Conservation (phyloP, 2,113 vertebrate genomes). For the Oreocharis arfaki region DNA sequence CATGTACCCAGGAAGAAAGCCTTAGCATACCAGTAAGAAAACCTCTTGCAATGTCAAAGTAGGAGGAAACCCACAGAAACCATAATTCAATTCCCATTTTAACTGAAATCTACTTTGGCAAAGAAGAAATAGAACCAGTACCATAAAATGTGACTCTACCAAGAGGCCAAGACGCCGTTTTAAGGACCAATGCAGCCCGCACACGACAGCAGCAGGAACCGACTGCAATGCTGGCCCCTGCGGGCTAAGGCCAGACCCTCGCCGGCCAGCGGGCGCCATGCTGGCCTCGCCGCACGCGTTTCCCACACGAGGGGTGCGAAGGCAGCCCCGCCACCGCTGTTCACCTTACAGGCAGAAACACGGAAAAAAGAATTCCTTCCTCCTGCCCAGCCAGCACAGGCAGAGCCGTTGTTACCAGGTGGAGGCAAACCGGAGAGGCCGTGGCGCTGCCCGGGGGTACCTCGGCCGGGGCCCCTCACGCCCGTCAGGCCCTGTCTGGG, state of each 20-base stretch:
- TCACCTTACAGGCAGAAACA: background rate
- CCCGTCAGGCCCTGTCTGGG: rapidly evolving
- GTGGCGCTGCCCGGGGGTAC: rapidly evolving
- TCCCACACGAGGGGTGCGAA: rapidly evolving
- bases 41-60: background rate
- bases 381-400: background rate
- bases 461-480: background rate
- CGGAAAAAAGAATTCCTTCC: rapidly evolving
- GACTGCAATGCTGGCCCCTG: too few relatives aligned
- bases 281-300: rapidly evolving
- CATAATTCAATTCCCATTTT: background rate
- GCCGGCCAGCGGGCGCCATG: rapidly evolving
- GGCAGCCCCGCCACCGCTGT: rapidly evolving
- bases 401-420: rapidly evolving
- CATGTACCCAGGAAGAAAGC: background rate
- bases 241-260: rapidly evolving
- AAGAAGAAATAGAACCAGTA: background rate
- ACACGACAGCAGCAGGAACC: rapidly evolving
- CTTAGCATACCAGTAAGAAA: background rate
- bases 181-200: background rate
- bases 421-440: too few relatives aligned
- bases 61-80: background rate
- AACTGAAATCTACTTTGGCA: background rate
- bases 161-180: rapidly evolving
- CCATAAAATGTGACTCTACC: too few relatives aligned